Percentiles rank a stretch among this genome's conserved stretches.
phyloP scores from a whole-genome alignment of 2,888 invertebrate genomes.

The Frankliniella intonsa region DNA sequence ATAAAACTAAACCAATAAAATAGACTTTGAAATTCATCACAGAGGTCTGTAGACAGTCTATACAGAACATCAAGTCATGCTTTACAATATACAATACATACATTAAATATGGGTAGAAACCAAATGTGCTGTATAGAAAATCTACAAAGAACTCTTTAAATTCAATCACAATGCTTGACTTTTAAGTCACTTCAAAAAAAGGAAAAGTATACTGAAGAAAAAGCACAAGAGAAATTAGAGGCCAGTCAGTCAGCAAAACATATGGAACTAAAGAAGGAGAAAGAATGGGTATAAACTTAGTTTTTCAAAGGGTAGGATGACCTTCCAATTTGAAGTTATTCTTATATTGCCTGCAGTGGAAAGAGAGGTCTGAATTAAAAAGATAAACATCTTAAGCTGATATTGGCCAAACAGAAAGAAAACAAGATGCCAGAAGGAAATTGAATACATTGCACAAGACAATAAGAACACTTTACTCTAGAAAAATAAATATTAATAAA shows the following conservation, averaged over 20 bases:
- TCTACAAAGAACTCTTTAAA: constrained; percentile 7
- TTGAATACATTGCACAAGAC: too few relatives aligned
- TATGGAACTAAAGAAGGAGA: neutral
- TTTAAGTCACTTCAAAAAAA: constrained; percentile 6
- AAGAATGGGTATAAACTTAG: neutral
- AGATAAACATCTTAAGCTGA: too few relatives aligned
- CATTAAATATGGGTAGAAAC: constrained; percentile 11
- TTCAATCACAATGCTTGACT: constrained; percentile 23
- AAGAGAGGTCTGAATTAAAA: too few relatives aligned
- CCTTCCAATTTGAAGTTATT: too few relatives aligned
- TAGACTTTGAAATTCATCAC: constrained; percentile 27
- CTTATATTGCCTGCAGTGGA: too few relatives aligned
- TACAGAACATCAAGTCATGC: constrained; percentile 2
- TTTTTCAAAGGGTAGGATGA: too few relatives aligned
- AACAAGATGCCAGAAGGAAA: too few relatives aligned
- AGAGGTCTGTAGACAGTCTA: constrained; percentile 17
- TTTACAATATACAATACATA: constrained; percentile 17
- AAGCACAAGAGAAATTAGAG: neutral
- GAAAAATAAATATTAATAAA: too few relatives aligned
- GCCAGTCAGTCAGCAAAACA: neutral
- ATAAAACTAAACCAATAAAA: constrained; percentile 25
- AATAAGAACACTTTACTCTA: too few relatives aligned
- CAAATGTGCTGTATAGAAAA: constrained; percentile 9
- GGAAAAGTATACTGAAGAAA: neutral
- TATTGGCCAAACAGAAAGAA: too few relatives aligned